Evolutionary conservation across 2,888 invertebrate genomes (phyloP).

Genomic region (Aelia acuminata): DNA sequence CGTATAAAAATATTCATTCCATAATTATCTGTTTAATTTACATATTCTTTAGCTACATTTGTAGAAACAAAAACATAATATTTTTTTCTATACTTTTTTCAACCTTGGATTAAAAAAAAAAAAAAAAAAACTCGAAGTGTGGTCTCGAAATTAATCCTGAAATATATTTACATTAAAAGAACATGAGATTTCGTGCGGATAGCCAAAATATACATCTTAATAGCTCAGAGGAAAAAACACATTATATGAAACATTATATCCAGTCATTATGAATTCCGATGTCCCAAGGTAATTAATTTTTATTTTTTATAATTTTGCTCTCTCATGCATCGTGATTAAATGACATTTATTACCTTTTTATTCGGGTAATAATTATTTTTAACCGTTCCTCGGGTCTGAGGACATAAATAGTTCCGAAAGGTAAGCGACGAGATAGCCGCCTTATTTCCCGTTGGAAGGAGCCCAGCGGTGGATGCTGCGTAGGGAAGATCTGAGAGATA

Average conservation of each 20-base stretch:
- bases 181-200: not conserved
- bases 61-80: no score
- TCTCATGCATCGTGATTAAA: not conserved
- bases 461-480: not conserved
- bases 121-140: not conserved
- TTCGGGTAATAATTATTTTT: not conserved
- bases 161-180: not conserved
- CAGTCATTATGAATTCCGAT: not conserved
- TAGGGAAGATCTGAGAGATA: constrained; percentile 34
- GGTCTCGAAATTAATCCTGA: not conserved
- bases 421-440: not conserved
- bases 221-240: not conserved
- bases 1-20: no score
- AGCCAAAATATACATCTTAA: not conserved
- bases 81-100: not conserved
- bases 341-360: not conserved
- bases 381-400: no score
- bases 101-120: not conserved
- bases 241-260: not conserved
- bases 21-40: no score
- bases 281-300: not conserved
- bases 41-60: no score
- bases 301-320: not conserved
- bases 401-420: constrained; percentile 39
- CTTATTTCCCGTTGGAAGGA: constrained; percentile 22